A percentile compares a stretch with the other conserved stretches of the same genome.
phyloP scores from a whole-genome alignment of 1,140 invertebrate genomes.

The Dendroctonus valens region DNA sequence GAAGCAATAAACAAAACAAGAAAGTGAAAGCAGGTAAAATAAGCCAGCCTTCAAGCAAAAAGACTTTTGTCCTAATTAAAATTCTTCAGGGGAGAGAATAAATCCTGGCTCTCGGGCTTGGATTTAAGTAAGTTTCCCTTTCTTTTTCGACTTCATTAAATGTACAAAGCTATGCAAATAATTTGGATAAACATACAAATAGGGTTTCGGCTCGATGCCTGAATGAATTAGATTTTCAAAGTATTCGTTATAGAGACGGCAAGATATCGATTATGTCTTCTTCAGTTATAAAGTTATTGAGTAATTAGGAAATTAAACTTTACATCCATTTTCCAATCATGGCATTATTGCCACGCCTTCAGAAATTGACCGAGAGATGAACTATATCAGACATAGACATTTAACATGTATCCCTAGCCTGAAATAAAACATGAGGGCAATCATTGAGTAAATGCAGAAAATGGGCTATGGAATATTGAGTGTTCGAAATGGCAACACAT shows the following conservation, averaged over 20 bases:
- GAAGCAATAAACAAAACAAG: slow-evolving; percentile 4
- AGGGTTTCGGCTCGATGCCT: no score
- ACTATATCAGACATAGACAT: background rate
- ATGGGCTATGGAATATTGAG: slow-evolving; percentile 15
- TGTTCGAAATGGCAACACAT: slow-evolving; percentile 12
- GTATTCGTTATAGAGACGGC: no score
- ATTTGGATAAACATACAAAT: no score
- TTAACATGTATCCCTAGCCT: background rate
- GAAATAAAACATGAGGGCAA: slow-evolving; percentile 5
- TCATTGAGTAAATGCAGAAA: slow-evolving; percentile 12
- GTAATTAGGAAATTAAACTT: no score
- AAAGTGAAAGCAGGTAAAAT: slow-evolving; percentile 19
- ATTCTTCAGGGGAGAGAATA: slow-evolving; percentile 30
- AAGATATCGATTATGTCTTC: no score
- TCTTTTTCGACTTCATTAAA: background rate
- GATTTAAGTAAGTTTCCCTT: slow-evolving; percentile 1
- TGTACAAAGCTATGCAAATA: no score
- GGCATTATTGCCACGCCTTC: no score
- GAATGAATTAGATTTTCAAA: no score
- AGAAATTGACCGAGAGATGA: no score
- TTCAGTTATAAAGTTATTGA: no score
- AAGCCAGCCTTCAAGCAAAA: slow-evolving; percentile 10
- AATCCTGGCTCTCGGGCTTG: slow-evolving; percentile 8
- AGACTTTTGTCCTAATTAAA: slow-evolving; percentile 32
- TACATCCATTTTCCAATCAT: no score